A percentile compares a stretch with the other conserved stretches of the same genome.
These are phyloP conservation scores for Seriola dumerili DNA, from an alignment of 2,113 vertebrate genomes.

Conservation along the genomic window DNA sequence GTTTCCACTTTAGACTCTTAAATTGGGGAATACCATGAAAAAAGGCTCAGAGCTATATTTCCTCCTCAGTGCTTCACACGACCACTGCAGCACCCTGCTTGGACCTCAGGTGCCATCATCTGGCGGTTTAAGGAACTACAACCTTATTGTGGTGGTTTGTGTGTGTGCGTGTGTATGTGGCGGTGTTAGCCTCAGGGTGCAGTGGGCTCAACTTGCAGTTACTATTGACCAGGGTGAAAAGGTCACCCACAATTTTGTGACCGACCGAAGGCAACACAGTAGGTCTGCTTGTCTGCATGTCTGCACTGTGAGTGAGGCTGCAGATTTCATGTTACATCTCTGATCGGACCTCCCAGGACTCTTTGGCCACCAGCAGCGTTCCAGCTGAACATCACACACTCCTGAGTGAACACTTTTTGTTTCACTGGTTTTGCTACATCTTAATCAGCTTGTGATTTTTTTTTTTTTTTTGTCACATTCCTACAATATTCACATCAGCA, in stretches of 20 bases:
- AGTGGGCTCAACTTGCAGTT: conserved; percentile 53
- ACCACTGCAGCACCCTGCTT: conserved; percentile 35
- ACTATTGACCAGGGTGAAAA: conserved; percentile 61
- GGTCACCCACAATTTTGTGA: conserved; percentile 55
- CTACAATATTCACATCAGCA: not conserved
- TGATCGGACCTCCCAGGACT: conserved; percentile 62
- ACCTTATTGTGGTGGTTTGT: too few relatives aligned
- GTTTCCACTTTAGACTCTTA: not conserved
- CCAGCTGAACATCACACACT: not conserved
- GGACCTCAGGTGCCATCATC: conserved; percentile 77
- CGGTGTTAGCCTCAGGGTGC: conserved; percentile 39
- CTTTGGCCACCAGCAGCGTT: conserved; percentile 34
- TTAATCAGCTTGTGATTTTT: not conserved
- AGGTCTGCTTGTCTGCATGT: conserved; percentile 39
- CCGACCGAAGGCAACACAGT: conserved; percentile 39
- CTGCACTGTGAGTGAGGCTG: conserved; percentile 24
- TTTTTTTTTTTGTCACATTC: conserved; percentile 1
- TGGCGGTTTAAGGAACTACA: conserved; percentile 65
- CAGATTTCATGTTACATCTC: conserved; percentile 57
- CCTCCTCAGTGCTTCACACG: not conserved
- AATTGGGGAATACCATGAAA: not conserved
- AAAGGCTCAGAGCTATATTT: not conserved
- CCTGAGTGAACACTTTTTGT: not conserved
- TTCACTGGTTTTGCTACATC: not conserved
- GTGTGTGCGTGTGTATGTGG: conserved; percentile 10